Base-by-base conservation (phyloP, 2,113 vertebrate genomes). In the Carollia perspicillata region DNA sequence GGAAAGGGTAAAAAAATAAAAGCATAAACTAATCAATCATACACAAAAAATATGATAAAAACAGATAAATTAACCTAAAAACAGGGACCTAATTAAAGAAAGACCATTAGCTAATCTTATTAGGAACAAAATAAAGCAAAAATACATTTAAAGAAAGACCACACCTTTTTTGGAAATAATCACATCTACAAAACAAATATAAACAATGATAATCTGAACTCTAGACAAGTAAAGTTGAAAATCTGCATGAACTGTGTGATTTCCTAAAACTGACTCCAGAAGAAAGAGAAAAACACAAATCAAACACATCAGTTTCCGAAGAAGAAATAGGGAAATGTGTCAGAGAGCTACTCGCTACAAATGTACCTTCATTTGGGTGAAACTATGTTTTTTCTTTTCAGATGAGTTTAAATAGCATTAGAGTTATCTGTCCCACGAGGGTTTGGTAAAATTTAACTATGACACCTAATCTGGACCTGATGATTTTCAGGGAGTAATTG, bases 51-150 rank as follows among this genome's bases (percentile, higher is more conserved):
- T n/a, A 37, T 74, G 28, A 63, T n/a, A 65, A 55, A 69, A 69
- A 80, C 8, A 65, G 94, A 87, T 55, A 90, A 92, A n/a, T 47
- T 85, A 86, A 74, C 26, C 22, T 11, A 85, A 94, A 60, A 92
- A 40, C 23, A 89, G 66, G 13, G 74, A 85, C 23, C 33, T 2
- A 71, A 2, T 65, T 22, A 55, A 85, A 85, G 40, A 97, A 12
- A 44, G 12, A n/a, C 8, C 35, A 44, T 55, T 42, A 77, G 20
- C 26, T 94, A 90, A 83, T 80, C 47, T 68, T 75, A 69, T 60
- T 30, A 88, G 60, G 35, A 65, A 22, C 22, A 84, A 84, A 74
- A 65, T 53, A 55, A 84, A 88, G 33, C 22, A 58, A 80, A 96
- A 87, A 26, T 69, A 51, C 9, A 79, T 75, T 44, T 11, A 44